A percentile compares a stretch with the other conserved stretches of the same genome.
Evolutionary conservation across 2,888 invertebrate species (phyloP).

Genomic region (Osedax fenrisi): DNA sequence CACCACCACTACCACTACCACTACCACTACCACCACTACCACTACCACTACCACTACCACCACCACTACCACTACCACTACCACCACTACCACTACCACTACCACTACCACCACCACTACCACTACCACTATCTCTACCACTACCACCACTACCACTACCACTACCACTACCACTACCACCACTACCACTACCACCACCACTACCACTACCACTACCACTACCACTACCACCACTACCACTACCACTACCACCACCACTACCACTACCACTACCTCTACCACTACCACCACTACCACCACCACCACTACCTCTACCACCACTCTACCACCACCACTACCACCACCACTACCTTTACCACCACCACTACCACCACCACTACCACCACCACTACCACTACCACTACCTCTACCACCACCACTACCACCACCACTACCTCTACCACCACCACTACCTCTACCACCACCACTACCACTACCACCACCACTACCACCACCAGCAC

Average conservation of each 20-base stretch:
- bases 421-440: background rate
- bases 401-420: background rate
- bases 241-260: background rate
- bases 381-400: background rate
- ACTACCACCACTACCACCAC: background rate
- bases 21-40: background rate
- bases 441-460: background rate
- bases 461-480: background rate
- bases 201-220: background rate
- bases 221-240: background rate
- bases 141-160: background rate
- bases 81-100: background rate
- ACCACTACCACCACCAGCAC: background rate
- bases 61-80: background rate
- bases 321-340: background rate
- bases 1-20: background rate
- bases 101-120: background rate
- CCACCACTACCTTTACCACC: background rate
- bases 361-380: background rate
- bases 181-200: background rate
- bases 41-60: conserved; percentile 1
- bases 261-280: background rate
- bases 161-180: background rate
- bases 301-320: background rate
- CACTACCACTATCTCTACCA: background rate